phyloP scores from a whole-genome alignment of 2,888 invertebrate species.

The Hirudinaria manillensis region DNA sequence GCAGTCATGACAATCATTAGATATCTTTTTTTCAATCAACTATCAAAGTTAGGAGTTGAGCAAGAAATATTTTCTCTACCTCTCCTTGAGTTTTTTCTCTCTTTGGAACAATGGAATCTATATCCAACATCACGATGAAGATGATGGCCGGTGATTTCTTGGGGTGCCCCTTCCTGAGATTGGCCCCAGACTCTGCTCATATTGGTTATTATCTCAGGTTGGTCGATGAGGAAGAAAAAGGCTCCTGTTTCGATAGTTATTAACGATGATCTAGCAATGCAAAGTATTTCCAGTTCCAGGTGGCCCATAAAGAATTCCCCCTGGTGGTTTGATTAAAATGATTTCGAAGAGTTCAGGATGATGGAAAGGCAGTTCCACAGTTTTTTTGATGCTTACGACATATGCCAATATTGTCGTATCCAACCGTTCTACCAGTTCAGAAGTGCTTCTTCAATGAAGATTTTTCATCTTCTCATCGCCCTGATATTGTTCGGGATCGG shows the following conservation, averaged over 20 bases:
- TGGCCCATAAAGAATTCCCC: slow-evolving; percentile 89
- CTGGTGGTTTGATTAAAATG: slow-evolving; percentile 93
- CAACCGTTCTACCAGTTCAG: slow-evolving; percentile 94
- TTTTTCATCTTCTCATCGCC: slow-evolving; percentile 65
- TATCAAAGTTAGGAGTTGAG: slow-evolving; percentile 94
- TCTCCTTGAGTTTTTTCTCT: slow-evolving; percentile 94
- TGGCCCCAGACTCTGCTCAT: slow-evolving; percentile 95
- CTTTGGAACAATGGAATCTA: slow-evolving; percentile 99
- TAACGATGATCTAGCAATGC: slow-evolving; percentile 97
- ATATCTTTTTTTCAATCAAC: slow-evolving; percentile 95
- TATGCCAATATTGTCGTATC: slow-evolving; percentile 98
- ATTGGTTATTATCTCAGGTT: slow-evolving; percentile 99
- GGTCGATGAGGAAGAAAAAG: slow-evolving; percentile 62
- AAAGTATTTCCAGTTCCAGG: slow-evolving; percentile 89
- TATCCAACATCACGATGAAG: slow-evolving; percentile 97
- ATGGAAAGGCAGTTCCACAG: slow-evolving; percentile 94
- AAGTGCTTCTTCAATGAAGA: slow-evolving; percentile 92
- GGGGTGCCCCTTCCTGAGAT: slow-evolving; percentile 94
- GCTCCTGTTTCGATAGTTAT: slow-evolving; percentile 99
- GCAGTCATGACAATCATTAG: slow-evolving; percentile 99
- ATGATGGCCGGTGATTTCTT: slow-evolving; percentile 98
- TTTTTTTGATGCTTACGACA: slow-evolving; percentile 99
- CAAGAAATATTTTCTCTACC: slow-evolving; percentile 95
- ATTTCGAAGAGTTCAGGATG: slow-evolving; percentile 99
- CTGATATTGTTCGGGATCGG: slow-evolving; percentile 95